Conservation (phyloP, 2,888 invertebrate species). For the Cosmorhoe ocellata region DNA sequence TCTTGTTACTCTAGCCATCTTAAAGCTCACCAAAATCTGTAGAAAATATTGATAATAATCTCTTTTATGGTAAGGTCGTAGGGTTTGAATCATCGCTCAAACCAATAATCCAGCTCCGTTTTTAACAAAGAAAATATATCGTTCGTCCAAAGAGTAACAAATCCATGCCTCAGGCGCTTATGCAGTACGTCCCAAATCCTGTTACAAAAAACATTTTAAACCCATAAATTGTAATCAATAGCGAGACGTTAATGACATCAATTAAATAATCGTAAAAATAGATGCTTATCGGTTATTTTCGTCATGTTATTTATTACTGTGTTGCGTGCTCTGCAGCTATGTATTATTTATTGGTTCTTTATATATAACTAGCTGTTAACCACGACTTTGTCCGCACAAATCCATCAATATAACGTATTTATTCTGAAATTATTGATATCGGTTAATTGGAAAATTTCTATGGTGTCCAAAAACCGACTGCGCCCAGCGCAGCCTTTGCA, state of each 20-base stretch:
- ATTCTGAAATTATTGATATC: no score
- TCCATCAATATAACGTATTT: no score
- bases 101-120: no score
- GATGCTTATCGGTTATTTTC: constrained; percentile 50
- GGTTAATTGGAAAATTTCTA: no score
- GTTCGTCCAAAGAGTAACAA: constrained; percentile 8
- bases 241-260: constrained; percentile 61
- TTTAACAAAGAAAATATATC: background rate
- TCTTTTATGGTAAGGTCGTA: no score
- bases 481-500: no score
- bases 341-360: constrained; percentile 38
- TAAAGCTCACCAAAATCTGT: no score
- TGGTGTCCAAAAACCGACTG: no score
- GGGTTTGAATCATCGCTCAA: no score
- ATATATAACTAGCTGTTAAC: background rate
- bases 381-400: no score
- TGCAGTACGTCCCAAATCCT: constrained; percentile 37
- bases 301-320: constrained; percentile 51
- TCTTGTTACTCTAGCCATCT: no score
- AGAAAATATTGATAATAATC: no score
- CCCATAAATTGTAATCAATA: constrained; percentile 70
- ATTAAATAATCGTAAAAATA: constrained; percentile 68
- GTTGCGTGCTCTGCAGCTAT: constrained; percentile 50
- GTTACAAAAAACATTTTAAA: constrained; percentile 33
- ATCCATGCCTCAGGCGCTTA: constrained; percentile 18